These are phyloP conservation scores for Lycia hirtaria DNA, from an alignment of 2,888 invertebrate genomes.

Conservation along the genomic window DNA sequence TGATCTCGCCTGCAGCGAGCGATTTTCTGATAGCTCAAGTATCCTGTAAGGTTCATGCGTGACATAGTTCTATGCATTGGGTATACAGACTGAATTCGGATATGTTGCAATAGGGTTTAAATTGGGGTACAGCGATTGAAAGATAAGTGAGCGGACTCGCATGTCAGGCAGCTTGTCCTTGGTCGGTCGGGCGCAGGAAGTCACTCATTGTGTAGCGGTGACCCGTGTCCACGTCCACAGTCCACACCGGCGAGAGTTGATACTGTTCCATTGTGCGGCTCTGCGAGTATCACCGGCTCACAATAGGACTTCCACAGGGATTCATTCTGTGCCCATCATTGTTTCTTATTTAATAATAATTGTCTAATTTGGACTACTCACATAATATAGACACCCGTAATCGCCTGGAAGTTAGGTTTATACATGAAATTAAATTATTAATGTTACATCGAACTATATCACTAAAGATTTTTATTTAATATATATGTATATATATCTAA, in stretches of 20 bases:
- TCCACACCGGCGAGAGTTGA: conserved; percentile 36
- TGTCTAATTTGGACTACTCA: too few species aligned
- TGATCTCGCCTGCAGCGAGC: too few species aligned
- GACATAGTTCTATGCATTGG: conserved; percentile 9
- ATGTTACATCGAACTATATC: too few species aligned
- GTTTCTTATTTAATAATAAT: conserved; percentile 14
- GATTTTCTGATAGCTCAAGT: too few species aligned
- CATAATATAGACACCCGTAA: too few species aligned
- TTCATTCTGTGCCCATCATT: conserved; percentile 14
- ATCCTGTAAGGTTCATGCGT: conserved; percentile 28
- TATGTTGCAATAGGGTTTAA: conserved; percentile 40
- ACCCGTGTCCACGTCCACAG: conserved; percentile 71
- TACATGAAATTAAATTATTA: too few species aligned
- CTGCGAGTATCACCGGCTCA: conserved; percentile 29
- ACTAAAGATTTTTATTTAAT: too few species aligned
- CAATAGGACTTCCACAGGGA: conserved; percentile 26
- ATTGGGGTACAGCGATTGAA: conserved; percentile 48
- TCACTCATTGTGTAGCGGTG: conserved; percentile 75
- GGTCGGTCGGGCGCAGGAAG: conserved; percentile 74
- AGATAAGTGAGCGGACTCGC: conserved; percentile 57
- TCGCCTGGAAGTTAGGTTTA: too few species aligned
- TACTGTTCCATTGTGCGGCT: conserved; percentile 37
- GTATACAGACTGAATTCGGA: conserved; percentile 25
- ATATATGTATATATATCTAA: too few species aligned
- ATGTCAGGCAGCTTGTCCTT: conserved; percentile 73